Evolutionary conservation across 2,113 vertebrate genomes (phyloP), one percentile per base, ranked within the genome.

Genomic region (Octodon degus): DNA sequence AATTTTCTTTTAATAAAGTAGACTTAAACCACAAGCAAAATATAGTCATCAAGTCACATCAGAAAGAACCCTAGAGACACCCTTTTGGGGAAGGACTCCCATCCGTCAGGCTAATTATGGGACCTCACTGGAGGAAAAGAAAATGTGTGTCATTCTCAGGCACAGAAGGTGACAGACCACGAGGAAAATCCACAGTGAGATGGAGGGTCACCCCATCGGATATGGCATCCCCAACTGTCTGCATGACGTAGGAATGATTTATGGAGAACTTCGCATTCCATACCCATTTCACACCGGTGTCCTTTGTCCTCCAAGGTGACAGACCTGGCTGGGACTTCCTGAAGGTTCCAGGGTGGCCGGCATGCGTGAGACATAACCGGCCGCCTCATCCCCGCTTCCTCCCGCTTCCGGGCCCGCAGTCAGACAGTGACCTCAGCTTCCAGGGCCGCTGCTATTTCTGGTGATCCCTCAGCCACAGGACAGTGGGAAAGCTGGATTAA

Each of bases 221-320:
- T 30, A 16, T 22, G 53, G 25, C 22, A 47, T 89, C 74, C 9
- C 13, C 6, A 62, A 40, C 32, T 0, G 1, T 43, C 60, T 77
- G 0, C 20, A 25, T 72, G 91, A 91, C 62, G 62, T 53, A 19
- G 0, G 30, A 30, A 50, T 58, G 84, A 77, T 47, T 90, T 80
- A 58, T 30, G 63, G 67, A 81, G 43, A 81, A 74, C 87, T 96
- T 92, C 68, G 19, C 53, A 24, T 27, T 92, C 91, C 63, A 37
- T 34, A 37, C 19, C 81, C 86, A 76, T 70, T 86, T 90, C 58
- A 89, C 65, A 93, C 92, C 87, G 40, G 68, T 12, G 17, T 60
- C 87, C 65, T 98, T 97, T 97, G 96, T 97, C 70, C 65, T 89
- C 20, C 80, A 86, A 6, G 90, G 87, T 88, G 95, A 87, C 93